Percentiles rank a stretch among this genome's conserved stretches.
phyloP scores from a whole-genome alignment of 2,113 vertebrate genomes.

The Lichenostomus cassidix region DNA sequence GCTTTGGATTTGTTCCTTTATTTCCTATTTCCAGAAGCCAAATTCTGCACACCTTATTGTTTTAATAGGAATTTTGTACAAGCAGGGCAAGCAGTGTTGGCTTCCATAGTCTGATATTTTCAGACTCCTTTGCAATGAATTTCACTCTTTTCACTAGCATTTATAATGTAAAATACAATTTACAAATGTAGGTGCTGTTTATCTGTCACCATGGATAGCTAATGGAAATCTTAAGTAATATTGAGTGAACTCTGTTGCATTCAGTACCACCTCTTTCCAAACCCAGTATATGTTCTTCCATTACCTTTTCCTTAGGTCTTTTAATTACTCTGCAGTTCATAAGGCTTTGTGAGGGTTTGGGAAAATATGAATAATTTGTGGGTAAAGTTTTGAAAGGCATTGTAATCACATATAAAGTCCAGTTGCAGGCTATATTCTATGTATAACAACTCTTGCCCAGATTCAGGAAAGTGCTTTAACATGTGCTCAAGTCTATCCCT shows the following conservation, averaged over 20 bases:
- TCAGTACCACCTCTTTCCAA: constrained; percentile 8
- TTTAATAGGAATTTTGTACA: constrained; percentile 28
- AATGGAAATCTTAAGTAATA: constrained; percentile 23
- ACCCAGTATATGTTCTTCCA: constrained; percentile 43
- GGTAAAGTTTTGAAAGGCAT: constrained; percentile 15
- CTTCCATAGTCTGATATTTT: background rate
- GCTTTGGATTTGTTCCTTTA: constrained; percentile 47
- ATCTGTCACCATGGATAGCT: constrained; percentile 13
- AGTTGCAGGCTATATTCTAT: background rate
- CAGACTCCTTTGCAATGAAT: background rate
- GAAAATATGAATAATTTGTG: constrained; percentile 28
- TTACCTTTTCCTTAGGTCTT: constrained; percentile 26
- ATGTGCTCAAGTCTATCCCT: background rate
- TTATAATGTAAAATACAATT: background rate
- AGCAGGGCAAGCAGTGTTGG: background rate
- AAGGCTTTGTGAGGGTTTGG: background rate
- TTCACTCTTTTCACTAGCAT: background rate
- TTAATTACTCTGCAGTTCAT: constrained; percentile 28
- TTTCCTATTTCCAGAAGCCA: constrained; percentile 51
- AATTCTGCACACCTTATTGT: constrained; percentile 54
- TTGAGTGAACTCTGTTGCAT: background rate
- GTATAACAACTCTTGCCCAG: background rate
- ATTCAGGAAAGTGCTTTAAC: background rate
- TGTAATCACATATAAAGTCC: background rate
- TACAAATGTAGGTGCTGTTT: background rate